These are phyloP conservation scores for Therioaphis trifolii DNA, from an alignment of 2,888 invertebrate species.

Conservation along the genomic window DNA sequence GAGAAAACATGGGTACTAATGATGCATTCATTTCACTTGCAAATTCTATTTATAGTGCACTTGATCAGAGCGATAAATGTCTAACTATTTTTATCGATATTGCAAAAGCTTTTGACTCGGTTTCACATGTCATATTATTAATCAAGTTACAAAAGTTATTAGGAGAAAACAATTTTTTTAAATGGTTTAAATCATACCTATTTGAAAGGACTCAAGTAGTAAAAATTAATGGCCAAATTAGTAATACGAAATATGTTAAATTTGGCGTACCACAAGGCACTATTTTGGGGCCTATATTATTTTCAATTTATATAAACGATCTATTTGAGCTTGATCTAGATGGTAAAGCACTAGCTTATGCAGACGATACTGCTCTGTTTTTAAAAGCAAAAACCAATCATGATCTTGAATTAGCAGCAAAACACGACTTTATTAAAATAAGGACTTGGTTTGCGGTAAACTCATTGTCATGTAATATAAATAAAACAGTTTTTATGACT, in stretches of 20 bases:
- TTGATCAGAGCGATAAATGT: neutral
- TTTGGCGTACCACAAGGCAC: neutral
- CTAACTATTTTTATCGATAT: neutral
- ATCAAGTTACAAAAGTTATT: neutral
- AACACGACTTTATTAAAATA: neutral
- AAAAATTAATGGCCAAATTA: neutral
- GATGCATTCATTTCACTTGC: neutral
- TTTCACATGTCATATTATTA: neutral
- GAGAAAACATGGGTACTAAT: neutral
- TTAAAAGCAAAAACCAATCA: too few species aligned
- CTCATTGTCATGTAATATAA: neutral
- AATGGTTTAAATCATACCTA: neutral
- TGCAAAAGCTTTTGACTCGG: neutral
- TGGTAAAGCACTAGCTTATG: neutral
- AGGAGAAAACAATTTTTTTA: neutral
- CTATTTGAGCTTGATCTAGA: neutral
- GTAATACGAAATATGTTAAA: neutral
- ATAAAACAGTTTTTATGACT: neutral
- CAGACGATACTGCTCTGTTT: neutral
- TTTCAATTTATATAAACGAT: slow-evolving; percentile 11
- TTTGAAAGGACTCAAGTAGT: neutral
- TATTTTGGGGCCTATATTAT: neutral
- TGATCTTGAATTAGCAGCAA: too few species aligned
- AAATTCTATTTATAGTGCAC: neutral
- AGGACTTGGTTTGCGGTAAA: neutral